These are phyloP conservation scores for Planococcus citri DNA, from an alignment of 1,140 invertebrate genomes.

Conservation along the genomic window DNA sequence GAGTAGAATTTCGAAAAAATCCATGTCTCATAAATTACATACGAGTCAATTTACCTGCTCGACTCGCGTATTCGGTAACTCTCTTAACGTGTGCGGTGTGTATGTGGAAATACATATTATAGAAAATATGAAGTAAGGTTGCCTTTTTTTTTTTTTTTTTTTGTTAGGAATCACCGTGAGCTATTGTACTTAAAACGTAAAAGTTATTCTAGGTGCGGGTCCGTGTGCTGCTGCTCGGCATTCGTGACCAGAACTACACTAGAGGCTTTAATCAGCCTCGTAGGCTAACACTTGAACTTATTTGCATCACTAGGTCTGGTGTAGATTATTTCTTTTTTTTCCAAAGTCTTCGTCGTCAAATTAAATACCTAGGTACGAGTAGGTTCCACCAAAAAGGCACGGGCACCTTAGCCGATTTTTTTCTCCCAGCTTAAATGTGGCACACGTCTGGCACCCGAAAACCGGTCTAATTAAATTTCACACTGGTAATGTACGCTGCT, in stretches of 20 bases:
- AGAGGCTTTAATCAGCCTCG: not conserved
- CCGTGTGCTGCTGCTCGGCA: no score
- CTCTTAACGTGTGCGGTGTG: no score
- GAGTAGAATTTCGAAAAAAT: no score
- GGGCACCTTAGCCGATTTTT: not conserved
- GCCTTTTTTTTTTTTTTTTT: not conserved
- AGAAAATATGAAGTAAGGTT: not conserved
- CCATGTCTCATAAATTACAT: no score
- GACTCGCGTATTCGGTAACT: no score
- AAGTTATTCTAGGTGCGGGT: not conserved
- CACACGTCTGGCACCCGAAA: constrained; percentile 4
- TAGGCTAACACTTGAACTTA: not conserved
- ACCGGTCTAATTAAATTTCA: constrained; percentile 5
- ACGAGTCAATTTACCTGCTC: no score
- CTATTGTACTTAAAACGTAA: constrained; percentile 4
- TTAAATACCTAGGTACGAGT: no score
- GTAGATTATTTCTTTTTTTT: not conserved
- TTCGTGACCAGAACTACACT: not conserved
- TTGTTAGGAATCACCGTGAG: not conserved
- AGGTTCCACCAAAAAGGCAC: not conserved
- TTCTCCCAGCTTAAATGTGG: not conserved
- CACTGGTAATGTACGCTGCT: no score
- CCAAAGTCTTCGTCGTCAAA: not conserved
- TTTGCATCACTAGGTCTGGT: not conserved
- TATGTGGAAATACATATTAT: not conserved